Base-by-base conservation (phyloP, 2,888 invertebrate genomes). In the Alloplasta piceator region DNA sequence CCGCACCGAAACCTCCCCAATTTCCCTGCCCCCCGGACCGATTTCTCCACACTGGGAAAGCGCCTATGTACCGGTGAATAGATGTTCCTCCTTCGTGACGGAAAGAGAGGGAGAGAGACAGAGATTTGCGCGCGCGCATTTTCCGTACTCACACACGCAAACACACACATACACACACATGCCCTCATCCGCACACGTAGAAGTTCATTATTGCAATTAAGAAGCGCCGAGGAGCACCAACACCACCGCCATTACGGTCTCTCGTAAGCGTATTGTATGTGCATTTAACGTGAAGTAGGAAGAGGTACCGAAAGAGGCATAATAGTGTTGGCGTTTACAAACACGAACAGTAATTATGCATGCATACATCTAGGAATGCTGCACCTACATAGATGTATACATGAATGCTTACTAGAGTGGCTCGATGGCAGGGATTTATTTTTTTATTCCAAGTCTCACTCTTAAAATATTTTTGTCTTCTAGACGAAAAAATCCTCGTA, bases 41-140 rank as follows among this genome's bases (percentile, higher is more conserved):
- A 80, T 82, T 78, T 80, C 82, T 82, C 83, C 61, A 78, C 80
- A 67, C 67, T 26, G 50, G 52, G 60, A 67, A 26, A 26, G 67
- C 74, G 72, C 63, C 60, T 80, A 88, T 88, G 90, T 90, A 89
- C 88, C 86, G 89, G 87, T 87, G 91, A 92, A 91, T 92, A 91
- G 91, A 91, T 90, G 91, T 90, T 91, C 89, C 90, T 91, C 89
- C 90, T 90, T 89, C 89, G 87, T 87, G 85, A 88, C 86, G 84
- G 86, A 86, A 85, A 86, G 52, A 67, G 16, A 50, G 50, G 86
- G 85, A 87, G 85, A 85, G 87, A 70, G 63, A 70, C 82, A 86
- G 85, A 85, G 84, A 85, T 85, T 86, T 86, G 86, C 85, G 83
- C 82, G 82, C 70, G 78, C 79, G 64, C 75, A 46, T 70, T 12